A percentile compares a stretch with the other conserved stretches of the same genome.
Evolutionary conservation across 2,888 invertebrate genomes (phyloP).

Genomic region (Brachypalpus laphriformis): DNA sequence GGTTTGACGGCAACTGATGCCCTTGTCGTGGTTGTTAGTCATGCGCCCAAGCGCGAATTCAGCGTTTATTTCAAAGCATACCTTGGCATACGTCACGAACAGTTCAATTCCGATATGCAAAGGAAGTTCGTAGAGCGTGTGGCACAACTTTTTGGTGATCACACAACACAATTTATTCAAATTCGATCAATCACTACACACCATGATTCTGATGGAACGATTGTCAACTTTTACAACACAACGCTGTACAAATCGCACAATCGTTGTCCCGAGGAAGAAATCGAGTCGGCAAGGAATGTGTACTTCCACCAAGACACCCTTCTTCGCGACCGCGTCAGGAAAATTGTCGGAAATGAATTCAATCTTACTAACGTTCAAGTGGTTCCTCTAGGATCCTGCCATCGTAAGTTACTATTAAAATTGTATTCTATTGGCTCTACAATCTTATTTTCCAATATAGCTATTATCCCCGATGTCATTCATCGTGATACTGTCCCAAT

Average conservation of each 20-base stretch:
- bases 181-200: conserved; percentile 86
- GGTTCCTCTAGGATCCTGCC: conserved; percentile 84
- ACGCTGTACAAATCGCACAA: conserved; percentile 83
- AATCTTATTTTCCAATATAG: conserved; percentile 71
- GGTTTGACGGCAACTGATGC: conserved; percentile 91
- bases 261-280: conserved; percentile 90
- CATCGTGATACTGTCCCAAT: conserved; percentile 79
- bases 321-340: conserved; percentile 84
- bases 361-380: conserved; percentile 84
- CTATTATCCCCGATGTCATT: conserved; percentile 76
- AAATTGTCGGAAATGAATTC: conserved; percentile 86
- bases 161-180: conserved; percentile 88
- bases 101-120: conserved; percentile 90
- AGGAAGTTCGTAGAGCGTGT: conserved; percentile 92
- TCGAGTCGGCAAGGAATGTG: conserved; percentile 88
- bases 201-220: conserved; percentile 85
- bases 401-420: conserved; percentile 81
- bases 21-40: conserved; percentile 89
- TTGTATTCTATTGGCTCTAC: background rate
- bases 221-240: conserved; percentile 92
- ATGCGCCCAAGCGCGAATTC: conserved; percentile 86
- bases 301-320: conserved; percentile 87
- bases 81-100: conserved; percentile 87
- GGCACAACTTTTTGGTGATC: conserved; percentile 90
- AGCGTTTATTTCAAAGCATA: conserved; percentile 92